phyloP scores from a whole-genome alignment of 2,797 vertebrate genomes.

The Arrhamphus sclerolepis region DNA sequence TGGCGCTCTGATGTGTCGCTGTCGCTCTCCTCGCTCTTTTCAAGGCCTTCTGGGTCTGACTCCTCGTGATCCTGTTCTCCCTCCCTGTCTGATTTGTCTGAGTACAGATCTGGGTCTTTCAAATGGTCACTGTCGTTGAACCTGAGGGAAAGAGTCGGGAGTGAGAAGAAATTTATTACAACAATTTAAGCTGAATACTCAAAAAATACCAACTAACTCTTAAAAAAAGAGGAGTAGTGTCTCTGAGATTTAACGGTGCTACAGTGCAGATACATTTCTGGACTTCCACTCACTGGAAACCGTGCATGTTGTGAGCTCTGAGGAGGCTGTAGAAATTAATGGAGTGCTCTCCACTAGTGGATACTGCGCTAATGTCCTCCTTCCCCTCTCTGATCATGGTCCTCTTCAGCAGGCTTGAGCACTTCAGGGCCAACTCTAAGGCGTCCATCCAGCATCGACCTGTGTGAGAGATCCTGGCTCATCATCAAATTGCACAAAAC shows the following conservation, averaged over 20 bases:
- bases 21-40: slow-evolving; percentile 97
- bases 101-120: slow-evolving; percentile 96
- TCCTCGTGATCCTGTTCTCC: slow-evolving; percentile 94
- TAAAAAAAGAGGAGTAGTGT: too few species aligned
- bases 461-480: slow-evolving; percentile 44
- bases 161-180: neutral
- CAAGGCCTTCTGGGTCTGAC: slow-evolving; percentile 92
- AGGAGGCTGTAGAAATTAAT: slow-evolving; percentile 95
- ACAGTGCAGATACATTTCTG: too few species aligned
- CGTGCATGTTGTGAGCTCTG: slow-evolving; percentile 92
- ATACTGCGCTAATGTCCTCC: slow-evolving; percentile 83
- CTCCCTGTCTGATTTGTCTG: slow-evolving; percentile 97
- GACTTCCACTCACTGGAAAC: slow-evolving; percentile 91
- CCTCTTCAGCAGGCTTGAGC: slow-evolving; percentile 95
- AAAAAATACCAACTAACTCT: neutral
- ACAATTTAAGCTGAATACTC: neutral
- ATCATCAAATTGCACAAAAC: too few species aligned
- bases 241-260: too few species aligned
- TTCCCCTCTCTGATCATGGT: slow-evolving; percentile 98
- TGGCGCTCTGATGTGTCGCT: slow-evolving; percentile 95
- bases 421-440: slow-evolving; percentile 96
- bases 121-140: slow-evolving; percentile 94
- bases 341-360: slow-evolving; percentile 83
- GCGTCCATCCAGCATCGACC: slow-evolving; percentile 99
- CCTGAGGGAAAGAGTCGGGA: slow-evolving; percentile 64